Conservation (phyloP, 1,140 invertebrate species). For the Orchesella cincta region DNA sequence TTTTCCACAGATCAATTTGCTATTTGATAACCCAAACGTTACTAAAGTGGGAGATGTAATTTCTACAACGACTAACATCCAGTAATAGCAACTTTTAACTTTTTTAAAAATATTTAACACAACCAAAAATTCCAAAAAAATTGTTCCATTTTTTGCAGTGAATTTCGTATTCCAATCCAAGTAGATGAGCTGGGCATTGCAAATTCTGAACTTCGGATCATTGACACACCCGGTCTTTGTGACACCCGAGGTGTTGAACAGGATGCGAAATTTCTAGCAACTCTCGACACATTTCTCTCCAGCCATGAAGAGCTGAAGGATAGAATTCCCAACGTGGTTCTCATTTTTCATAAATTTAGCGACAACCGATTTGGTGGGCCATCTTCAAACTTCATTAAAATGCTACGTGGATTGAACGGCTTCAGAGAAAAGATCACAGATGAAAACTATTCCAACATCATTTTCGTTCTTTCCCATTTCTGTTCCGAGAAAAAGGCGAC, state of each 20-base stretch:
- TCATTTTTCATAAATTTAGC: slow-evolving; percentile 26
- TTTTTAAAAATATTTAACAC: not conserved
- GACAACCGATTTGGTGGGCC: slow-evolving; percentile 18
- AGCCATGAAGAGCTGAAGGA: slow-evolving; percentile 21
- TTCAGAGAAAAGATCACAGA: slow-evolving; percentile 28
- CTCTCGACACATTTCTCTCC: not conserved
- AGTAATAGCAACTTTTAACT: not conserved
- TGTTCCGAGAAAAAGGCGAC: slow-evolving; percentile 6
- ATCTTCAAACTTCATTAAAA: slow-evolving; percentile 28
- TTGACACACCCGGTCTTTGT: slow-evolving; percentile 17
- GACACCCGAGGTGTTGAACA: not conserved
- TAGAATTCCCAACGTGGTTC: slow-evolving; percentile 29
- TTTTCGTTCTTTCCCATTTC: slow-evolving; percentile 28
- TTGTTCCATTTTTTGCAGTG: not conserved
- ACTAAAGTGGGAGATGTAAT: not conserved
- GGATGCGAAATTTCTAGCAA: slow-evolving; percentile 17
- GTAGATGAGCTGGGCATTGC: not conserved
- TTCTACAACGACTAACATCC: not conserved
- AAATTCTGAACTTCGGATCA: not conserved
- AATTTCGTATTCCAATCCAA: not conserved
- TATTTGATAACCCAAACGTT: not conserved
- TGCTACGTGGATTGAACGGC: slow-evolving; percentile 9
- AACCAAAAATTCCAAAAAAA: too few species aligned
- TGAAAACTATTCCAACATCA: slow-evolving; percentile 18
- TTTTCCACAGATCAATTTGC: too few species aligned